These are phyloP conservation scores for Geotrypetes seraphini DNA, from an alignment of 2,797 vertebrate genomes.

Conservation along the genomic window DNA sequence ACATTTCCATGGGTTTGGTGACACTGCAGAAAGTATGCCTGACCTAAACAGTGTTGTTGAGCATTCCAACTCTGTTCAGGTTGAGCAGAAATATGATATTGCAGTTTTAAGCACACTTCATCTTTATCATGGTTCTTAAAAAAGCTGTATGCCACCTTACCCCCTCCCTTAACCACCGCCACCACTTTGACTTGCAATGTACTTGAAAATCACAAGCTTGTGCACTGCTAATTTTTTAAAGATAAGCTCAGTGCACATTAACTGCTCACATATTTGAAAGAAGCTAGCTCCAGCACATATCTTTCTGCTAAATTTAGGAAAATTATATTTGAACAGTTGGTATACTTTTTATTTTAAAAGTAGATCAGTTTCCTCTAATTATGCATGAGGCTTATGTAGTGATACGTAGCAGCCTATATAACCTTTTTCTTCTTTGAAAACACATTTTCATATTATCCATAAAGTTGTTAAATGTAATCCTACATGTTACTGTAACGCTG, in stretches of 20 bases:
- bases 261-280: too few species aligned
- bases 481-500: too few species aligned
- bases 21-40: constrained; percentile 85
- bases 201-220: constrained; percentile 33
- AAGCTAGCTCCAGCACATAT: too few species aligned
- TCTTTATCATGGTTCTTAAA: constrained; percentile 76
- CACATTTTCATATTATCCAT: too few species aligned
- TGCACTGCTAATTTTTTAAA: too few species aligned
- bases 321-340: constrained; percentile 22
- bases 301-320: constrained; percentile 28
- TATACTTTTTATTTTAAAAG: constrained; percentile 27
- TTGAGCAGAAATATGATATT: constrained; percentile 63
- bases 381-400: neutral
- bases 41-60: constrained; percentile 77
- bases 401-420: too few species aligned
- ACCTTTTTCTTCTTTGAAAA: too few species aligned
- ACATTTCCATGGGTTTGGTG: constrained; percentile 89
- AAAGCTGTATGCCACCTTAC: too few species aligned
- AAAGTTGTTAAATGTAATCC: too few species aligned
- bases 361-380: constrained; percentile 15
- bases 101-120: constrained; percentile 73
- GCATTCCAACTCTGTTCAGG: constrained; percentile 75
- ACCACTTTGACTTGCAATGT: neutral
- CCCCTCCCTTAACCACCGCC: too few species aligned
- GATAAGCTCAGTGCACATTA: too few species aligned